Base-by-base conservation (phyloP, 2,888 invertebrate genomes). In the Lasiommata megera region DNA sequence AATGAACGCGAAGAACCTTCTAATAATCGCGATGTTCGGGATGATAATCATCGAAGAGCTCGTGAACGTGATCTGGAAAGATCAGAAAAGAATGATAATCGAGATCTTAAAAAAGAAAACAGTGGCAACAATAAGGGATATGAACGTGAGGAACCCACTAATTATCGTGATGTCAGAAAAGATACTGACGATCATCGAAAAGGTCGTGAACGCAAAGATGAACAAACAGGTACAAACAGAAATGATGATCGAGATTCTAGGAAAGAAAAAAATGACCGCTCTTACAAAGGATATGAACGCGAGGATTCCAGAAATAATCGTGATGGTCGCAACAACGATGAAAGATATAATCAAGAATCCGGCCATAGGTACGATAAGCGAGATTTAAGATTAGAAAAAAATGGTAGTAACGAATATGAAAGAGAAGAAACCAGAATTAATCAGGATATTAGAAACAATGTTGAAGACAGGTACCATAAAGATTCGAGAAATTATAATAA, bases 261-360 rank as follows among this genome's bases (percentile, higher is more conserved):
- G 16, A 63, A 55, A 18, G 52, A 58, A 44, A 66, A 56, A 50
- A 54, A 55, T 11, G 64, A 61, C 14, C 54, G 56, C n/a, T n/a
- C n/a, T 18, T 17, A 53, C n/a, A 56, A 62, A n/a, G 41, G 37
- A 12, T 6, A 14, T 7, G 37, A 28, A n/a, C 36, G 56, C 50
- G 23, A 51, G 9, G 37, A 47, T 12, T 51, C 29, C 37, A 37
- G 11, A 41, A 43, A 40, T 7, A 31, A 53, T 34, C 43, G 34
- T 14, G 53, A 43, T 23, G 14, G 28, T 28, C 31, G 23, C 9
- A 38, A 41, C 17, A 52, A 37, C 14, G 37, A 28, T 11, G 51
- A 51, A 16, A 52, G 41, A n/a, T 34, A 52, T 41, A 43, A 41
- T 37, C 1, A 48, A 37, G 63, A 61, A 12, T 12, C 12, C 6